Evolutionary conservation across 2,888 invertebrate species (phyloP), one percentile per base, ranked within the genome.

Genomic region (Sarcophaga carnaria): DNA sequence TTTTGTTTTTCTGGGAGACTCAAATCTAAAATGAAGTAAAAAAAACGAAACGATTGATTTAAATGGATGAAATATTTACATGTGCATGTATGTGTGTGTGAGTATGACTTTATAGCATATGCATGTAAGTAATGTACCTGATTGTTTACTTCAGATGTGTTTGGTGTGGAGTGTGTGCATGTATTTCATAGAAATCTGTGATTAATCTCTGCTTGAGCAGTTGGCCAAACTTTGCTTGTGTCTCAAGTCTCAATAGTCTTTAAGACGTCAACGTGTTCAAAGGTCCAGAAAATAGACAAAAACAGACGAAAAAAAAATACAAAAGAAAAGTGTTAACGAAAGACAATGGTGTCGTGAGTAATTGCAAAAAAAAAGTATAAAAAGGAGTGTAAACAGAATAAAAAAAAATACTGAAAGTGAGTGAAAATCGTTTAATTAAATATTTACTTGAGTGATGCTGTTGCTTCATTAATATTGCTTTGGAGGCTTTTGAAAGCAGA

Each of bases 251-350:
- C 66, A 88, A 86, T 82, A 62, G 64, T 54, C 49, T 80, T 84
- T 82, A 20, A 74, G 74, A 84, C 80, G 84, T 75, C 84, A 80
- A 82, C 84, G 88, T 84, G 88, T 80, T 77, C 25, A 80, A 82
- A 86, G 76, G 88, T 83, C 60, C 69, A 78, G 47, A 77, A 63
- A 45, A 66, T 37, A 66, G 27, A 37, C 17, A 47, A 66, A 37
- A n/a, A 17, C 14, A 54, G 4, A 14, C 5, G 17, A 54, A 54
- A 54, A 54, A 54, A 54, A 37, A 8, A 37, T 10, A 10, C 37
- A 37, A 10, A 37, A 37, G 37, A 37, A 37, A 37, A 37, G 37
- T 37, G 37, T 37, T 37, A 37, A 37, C 37, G 37, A 37, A 37
- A 37, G 37, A 37, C 37, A 10, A 37, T 1, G 10, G 37, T 10